These are phyloP conservation scores for Boloria selene DNA, from an alignment of 2,888 invertebrate species.

Conservation along the genomic window DNA sequence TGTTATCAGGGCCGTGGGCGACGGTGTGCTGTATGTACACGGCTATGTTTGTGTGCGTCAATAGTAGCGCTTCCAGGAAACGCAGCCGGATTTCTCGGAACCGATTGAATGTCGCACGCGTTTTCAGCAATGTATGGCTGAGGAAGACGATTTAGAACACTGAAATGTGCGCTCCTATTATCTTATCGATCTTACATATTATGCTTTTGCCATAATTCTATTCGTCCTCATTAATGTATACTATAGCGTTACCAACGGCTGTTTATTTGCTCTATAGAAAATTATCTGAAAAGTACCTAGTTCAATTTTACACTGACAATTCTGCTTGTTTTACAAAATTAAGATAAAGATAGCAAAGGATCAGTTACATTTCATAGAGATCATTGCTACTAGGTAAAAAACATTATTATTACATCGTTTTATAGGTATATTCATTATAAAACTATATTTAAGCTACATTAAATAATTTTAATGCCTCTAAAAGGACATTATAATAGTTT, in stretches of 20 bases:
- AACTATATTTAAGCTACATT: too few species aligned
- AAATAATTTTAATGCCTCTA: not conserved
- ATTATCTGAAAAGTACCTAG: not conserved
- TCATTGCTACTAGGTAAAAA: not conserved
- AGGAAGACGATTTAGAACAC: constrained; percentile 47
- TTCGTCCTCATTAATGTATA: not conserved
- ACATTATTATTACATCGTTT: not conserved
- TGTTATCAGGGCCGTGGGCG: constrained; percentile 75
- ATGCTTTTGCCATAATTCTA: not conserved
- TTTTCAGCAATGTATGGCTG: constrained; percentile 76
- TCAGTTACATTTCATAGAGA: not conserved
- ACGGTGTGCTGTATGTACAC: constrained; percentile 58
- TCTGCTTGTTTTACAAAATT: too few species aligned
- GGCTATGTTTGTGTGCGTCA: constrained; percentile 61
- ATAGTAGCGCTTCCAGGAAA: constrained; percentile 80
- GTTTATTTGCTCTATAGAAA: too few species aligned
- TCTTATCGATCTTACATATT: constrained; percentile 23
- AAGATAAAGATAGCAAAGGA: too few species aligned
- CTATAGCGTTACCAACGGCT: not conserved
- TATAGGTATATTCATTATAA: too few species aligned
- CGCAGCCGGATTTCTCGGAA: constrained; percentile 77
- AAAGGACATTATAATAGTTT: not conserved
- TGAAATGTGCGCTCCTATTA: constrained; percentile 33
- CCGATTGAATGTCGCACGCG: constrained; percentile 71
- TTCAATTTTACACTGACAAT: not conserved